These are phyloP conservation scores for Lytechinus variegatus DNA, from an alignment of 35 echinoderm and acorn worm species.

Conservation along the genomic window DNA sequence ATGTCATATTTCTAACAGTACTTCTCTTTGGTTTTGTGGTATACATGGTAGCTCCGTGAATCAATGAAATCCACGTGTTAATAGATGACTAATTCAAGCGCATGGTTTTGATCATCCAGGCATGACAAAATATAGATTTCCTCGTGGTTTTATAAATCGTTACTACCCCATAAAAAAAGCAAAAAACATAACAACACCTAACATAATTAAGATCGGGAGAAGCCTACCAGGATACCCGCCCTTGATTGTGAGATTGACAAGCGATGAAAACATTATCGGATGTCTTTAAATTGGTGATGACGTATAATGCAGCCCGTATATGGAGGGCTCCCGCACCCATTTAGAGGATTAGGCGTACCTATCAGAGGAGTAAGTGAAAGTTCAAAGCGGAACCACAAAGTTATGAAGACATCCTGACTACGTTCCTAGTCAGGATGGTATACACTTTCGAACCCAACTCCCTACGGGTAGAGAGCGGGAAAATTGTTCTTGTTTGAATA, in stretches of 20 bases:
- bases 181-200: neutral
- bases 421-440: neutral
- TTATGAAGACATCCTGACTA: neutral
- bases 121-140: neutral
- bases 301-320: neutral
- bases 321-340: neutral
- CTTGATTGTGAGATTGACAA: neutral
- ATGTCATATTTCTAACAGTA: neutral
- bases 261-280: neutral
- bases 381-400: neutral
- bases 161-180: neutral
- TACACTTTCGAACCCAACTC: neutral
- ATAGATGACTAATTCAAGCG: neutral
- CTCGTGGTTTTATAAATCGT: neutral
- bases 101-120: neutral
- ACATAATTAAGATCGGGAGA: neutral
- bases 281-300: constrained; percentile 3
- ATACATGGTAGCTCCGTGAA: neutral
- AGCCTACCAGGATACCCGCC: neutral
- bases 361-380: neutral
- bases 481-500: neutral
- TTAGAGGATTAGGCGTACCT: neutral
- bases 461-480: neutral
- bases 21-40: neutral
- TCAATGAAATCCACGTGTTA: neutral